These are phyloP conservation scores for Drosophila pandora DNA, from an alignment of 1,140 invertebrate species.

Conservation along the genomic window DNA sequence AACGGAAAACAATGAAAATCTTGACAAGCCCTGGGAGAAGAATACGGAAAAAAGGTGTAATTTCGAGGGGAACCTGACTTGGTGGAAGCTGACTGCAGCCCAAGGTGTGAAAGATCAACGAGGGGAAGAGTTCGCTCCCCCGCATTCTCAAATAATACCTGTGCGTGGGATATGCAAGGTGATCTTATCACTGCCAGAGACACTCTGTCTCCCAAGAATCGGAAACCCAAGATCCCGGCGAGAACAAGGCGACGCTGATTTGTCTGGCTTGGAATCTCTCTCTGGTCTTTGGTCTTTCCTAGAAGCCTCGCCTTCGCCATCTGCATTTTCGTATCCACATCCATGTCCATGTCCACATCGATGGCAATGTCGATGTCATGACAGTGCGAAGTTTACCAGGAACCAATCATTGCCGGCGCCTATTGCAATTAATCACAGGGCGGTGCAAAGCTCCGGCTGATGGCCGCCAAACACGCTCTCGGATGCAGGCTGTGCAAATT, in stretches of 20 bases:
- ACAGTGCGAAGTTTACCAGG: constrained; percentile 60
- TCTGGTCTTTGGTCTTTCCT: constrained; percentile 26
- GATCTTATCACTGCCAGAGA: constrained; percentile 53
- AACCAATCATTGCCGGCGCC: constrained; percentile 71
- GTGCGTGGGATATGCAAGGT: constrained; percentile 37
- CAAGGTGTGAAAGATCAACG: constrained; percentile 72
- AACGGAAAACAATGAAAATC: constrained; percentile 51
- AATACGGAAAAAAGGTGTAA: constrained; percentile 7
- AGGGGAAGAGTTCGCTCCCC: constrained; percentile 25
- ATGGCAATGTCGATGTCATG: constrained; percentile 49
- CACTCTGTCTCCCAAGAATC: constrained; percentile 46
- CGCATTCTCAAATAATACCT: constrained; percentile 5
- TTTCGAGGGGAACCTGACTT: constrained; percentile 12
- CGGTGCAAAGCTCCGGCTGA: constrained; percentile 63
- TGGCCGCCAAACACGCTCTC: constrained; percentile 62
- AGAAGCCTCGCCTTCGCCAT: constrained; percentile 36
- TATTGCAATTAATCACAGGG: constrained; percentile 75
- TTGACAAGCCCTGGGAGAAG: constrained; percentile 18
- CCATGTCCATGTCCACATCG: constrained; percentile 6
- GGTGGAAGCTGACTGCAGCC: constrained; percentile 27
- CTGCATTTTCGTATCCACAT: background rate
- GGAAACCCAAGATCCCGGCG: background rate
- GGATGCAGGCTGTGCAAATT: constrained; percentile 43
- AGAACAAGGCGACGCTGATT: constrained; percentile 56
- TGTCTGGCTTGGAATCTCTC: constrained; percentile 47